A percentile compares a stretch with the other conserved stretches of the same genome.
Conservation (phyloP, 2,888 invertebrate species). For the Abrostola tripartita region DNA sequence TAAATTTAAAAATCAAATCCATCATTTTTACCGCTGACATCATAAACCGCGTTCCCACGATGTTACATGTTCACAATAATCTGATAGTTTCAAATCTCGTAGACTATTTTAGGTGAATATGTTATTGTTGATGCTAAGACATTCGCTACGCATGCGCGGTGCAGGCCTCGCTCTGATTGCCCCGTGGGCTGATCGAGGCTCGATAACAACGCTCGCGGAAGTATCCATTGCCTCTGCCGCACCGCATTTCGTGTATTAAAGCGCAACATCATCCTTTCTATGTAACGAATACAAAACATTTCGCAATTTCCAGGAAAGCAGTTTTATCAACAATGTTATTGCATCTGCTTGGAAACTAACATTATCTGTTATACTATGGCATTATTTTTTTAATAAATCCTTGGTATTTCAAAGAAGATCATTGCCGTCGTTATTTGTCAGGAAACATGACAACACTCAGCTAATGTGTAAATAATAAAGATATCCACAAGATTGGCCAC, state of each 20-base stretch:
- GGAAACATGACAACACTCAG: conserved; percentile 61
- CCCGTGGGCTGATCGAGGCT: conserved; percentile 61
- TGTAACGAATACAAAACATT: conserved; percentile 50
- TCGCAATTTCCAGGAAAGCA: conserved; percentile 53
- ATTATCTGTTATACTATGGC: conserved; percentile 1
- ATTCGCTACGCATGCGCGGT: conserved; percentile 62
- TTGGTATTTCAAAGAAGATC: conserved; percentile 29
- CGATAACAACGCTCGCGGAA: conserved; percentile 66
- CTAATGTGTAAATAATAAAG: conserved; percentile 62
- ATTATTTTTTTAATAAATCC: conserved; percentile 35
- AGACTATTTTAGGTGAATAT: conserved; percentile 47
- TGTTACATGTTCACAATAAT: conserved; percentile 36
- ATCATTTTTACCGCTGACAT: conserved; percentile 32
- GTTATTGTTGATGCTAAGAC: conserved; percentile 47
- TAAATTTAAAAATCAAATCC: conserved; percentile 26
- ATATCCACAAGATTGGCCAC: conserved; percentile 64
- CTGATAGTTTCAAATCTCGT: conserved; percentile 30
- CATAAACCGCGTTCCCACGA: conserved; percentile 45
- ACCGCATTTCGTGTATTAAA: conserved; percentile 42
- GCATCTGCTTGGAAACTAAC: conserved; percentile 21
- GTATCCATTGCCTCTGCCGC: conserved; percentile 56
- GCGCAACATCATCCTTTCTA: conserved; percentile 57
- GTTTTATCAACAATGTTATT: conserved; percentile 35
- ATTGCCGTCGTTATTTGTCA: conserved; percentile 57
- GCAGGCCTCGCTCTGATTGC: conserved; percentile 69